Evolutionary conservation across 2,888 invertebrate species (phyloP), one percentile per base, ranked within the genome.

Genomic region (Athalia cordata): DNA sequence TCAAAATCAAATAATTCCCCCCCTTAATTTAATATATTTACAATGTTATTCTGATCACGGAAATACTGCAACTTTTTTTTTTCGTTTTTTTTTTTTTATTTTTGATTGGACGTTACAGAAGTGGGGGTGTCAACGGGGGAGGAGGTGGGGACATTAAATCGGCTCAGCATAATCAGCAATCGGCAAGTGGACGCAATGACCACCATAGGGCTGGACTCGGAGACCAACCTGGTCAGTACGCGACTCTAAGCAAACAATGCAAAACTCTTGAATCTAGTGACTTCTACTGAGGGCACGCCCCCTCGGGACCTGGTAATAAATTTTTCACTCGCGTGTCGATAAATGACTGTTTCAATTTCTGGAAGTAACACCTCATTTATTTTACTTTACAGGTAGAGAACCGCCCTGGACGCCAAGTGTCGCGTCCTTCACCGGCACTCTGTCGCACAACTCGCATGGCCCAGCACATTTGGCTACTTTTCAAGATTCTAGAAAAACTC

Each of bases 181-280:
- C 90, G 89, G 89, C 91, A 86, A 91, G 92, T 90, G 92, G 87
- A 92, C 88, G 90, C 86, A 81, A 87, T 87, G 90, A 90, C 81
- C 90, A 90, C 88, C 90, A 90, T 88, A 89, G 89, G 85, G 82
- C 89, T 89, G 90, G 89, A 84, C 88, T 86, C 88, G 90, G 90
- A 89, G 90, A 90, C 89, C 89, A 89, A 89, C 90, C 90, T 87
- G 92, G 92, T 87, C 97, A 97, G 94, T 97, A 97, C 95, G 96
- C 97, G 92, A 97, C 97, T 92, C 93, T 97, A 92, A 97, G 96
- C 95, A 97, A 97, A 93, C 96, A 97, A 93, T 97, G 97, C 95
- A 97, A 97, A 93, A 97, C 97, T 88, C 93, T 97, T 84, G 97
- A 97, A 93, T 95, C 96, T 89, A 96, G 95, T 90, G 97, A 97